Conservation (phyloP, 2,113 vertebrate genomes). For the Argyrosomus japonicus region DNA sequence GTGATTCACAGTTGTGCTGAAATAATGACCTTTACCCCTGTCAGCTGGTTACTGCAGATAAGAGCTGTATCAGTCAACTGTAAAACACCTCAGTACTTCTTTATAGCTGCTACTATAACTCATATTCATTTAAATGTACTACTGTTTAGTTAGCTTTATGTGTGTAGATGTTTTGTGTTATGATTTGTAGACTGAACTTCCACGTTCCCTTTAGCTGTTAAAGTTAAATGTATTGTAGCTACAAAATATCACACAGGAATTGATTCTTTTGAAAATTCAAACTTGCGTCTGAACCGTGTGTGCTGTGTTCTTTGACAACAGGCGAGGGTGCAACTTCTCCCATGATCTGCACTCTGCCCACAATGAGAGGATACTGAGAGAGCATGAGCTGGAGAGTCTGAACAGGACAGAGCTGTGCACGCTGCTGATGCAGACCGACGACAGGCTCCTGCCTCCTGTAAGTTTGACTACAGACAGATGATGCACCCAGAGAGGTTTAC, state of each 20-base stretch:
- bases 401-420: slow-evolving; percentile 68
- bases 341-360: slow-evolving; percentile 65
- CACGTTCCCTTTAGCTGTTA: too few relatives aligned
- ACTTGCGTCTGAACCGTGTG: neutral
- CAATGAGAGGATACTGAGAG: slow-evolving; percentile 53
- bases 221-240: neutral
- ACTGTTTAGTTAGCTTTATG: neutral
- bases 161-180: too few relatives aligned
- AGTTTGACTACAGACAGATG: slow-evolving; percentile 1
- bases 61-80: neutral
- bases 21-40: neutral
- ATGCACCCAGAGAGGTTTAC: neutral
- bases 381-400: slow-evolving; percentile 66
- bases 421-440: slow-evolving; percentile 80
- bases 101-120: neutral
- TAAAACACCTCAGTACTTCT: neutral
- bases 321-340: slow-evolving; percentile 69
- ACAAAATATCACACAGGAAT: neutral
- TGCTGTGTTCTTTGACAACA: slow-evolving; percentile 15
- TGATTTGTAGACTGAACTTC: too few relatives aligned
- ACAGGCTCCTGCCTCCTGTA: slow-evolving; percentile 73
- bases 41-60: neutral
- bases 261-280: neutral
- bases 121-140: neutral
- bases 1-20: neutral